Evolutionary conservation across 2,888 invertebrate genomes (phyloP).

Genomic region (Eilema sororculum): DNA sequence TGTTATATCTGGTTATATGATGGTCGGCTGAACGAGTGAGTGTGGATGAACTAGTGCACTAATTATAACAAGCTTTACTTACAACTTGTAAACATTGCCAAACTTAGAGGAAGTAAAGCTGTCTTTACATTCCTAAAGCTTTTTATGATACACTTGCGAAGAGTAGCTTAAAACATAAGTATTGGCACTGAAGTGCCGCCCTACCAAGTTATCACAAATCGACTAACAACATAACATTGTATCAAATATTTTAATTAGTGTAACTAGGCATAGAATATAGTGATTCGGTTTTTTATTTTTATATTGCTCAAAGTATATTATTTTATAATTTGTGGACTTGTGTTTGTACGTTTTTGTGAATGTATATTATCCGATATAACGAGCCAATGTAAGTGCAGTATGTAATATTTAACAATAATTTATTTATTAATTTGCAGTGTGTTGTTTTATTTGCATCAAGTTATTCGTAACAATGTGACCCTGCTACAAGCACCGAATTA

Average conservation of each 20-base stretch:
- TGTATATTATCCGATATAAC: slow-evolving; percentile 82
- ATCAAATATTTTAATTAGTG: slow-evolving; percentile 62
- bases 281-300: slow-evolving; percentile 85
- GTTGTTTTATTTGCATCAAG: slow-evolving; percentile 59
- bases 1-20: slow-evolving; percentile 35
- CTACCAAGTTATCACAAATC: slow-evolving; percentile 45
- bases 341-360: slow-evolving; percentile 78
- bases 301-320: slow-evolving; percentile 84
- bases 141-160: slow-evolving; percentile 52
- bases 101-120: slow-evolving; percentile 64
- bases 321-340: slow-evolving; percentile 74
- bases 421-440: slow-evolving; percentile 85
- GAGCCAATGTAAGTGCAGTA: slow-evolving; percentile 84
- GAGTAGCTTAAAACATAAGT: slow-evolving; percentile 47
- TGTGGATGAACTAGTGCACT: slow-evolving; percentile 49
- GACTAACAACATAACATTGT: slow-evolving; percentile 48
- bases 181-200: slow-evolving; percentile 58
- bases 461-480: background rate
- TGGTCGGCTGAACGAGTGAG: slow-evolving; percentile 39
- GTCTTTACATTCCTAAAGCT: slow-evolving; percentile 78
- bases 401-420: slow-evolving; percentile 86
- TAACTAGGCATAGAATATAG: slow-evolving; percentile 69
- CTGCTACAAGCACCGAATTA: background rate
- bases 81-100: slow-evolving; percentile 70
- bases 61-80: slow-evolving; percentile 58